phyloP scores from a whole-genome alignment of 2,113 vertebrate species.

The Silurus meridionalis region DNA sequence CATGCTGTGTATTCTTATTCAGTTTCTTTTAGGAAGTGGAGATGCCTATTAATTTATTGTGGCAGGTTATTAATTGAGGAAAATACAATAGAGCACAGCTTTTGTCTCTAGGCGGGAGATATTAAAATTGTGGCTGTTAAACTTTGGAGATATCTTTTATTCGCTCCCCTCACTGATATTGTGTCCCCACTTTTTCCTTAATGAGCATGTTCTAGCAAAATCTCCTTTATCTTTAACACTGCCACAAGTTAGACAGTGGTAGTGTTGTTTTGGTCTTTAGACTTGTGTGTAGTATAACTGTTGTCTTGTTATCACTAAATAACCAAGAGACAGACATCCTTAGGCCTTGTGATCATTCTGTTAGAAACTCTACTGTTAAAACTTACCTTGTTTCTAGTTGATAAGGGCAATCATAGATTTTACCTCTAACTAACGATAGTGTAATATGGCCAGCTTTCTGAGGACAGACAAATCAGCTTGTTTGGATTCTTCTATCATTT shows the following conservation, averaged over 20 bases:
- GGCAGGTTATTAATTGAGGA: conserved; percentile 42
- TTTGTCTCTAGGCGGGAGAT: conserved; percentile 25
- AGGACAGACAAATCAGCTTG: not conserved
- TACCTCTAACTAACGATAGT: not conserved
- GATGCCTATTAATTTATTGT: conserved; percentile 45
- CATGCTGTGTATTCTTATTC: conserved; percentile 44
- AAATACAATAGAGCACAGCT: conserved; percentile 4
- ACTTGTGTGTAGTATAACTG: conserved; percentile 20
- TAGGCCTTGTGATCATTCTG: conserved; percentile 11
- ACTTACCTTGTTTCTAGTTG: not conserved
- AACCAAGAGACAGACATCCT: conserved; percentile 24
- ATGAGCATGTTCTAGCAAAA: not conserved
- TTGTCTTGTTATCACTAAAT: conserved; percentile 34
- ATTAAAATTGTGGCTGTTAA: conserved; percentile 14
- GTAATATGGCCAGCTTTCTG: not conserved
- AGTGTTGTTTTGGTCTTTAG: conserved; percentile 23
- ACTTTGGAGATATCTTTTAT: not conserved
- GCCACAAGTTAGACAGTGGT: not conserved
- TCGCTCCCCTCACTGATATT: not conserved
- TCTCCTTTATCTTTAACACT: not conserved
- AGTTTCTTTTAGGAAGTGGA: conserved; percentile 39
- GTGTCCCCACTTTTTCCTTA: not conserved
- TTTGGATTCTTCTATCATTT: not conserved
- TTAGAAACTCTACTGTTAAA: conserved; percentile 24
- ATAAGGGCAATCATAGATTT: conserved; percentile 13